Percentiles rank a stretch among this genome's conserved stretches.
Conservation (phyloP, 2,888 invertebrate species). For the Hyalella azteca region DNA sequence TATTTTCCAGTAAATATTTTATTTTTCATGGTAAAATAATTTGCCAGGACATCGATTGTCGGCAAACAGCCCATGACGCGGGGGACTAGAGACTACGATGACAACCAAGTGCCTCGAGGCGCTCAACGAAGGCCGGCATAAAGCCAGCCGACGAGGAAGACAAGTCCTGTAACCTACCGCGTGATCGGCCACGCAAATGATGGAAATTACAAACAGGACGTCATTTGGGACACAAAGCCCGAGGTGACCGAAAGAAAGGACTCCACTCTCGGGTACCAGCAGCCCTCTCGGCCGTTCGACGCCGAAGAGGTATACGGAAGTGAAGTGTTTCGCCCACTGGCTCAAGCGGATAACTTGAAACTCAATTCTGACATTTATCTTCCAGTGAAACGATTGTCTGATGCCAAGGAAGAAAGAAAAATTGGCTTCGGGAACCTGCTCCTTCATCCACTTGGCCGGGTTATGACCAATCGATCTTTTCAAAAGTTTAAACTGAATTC, state of each 20-base stretch:
- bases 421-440: constrained; percentile 9
- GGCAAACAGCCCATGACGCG: too few relatives aligned
- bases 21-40: too few relatives aligned
- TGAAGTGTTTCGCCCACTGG: neutral
- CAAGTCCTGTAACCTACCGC: neutral
- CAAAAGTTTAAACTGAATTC: neutral
- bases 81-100: too few relatives aligned
- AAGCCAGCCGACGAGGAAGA: neutral
- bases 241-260: too few relatives aligned
- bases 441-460: constrained; percentile 10
- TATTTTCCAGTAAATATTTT: too few relatives aligned
- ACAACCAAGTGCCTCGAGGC: neutral
- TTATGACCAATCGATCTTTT: constrained; percentile 13
- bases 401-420: neutral
- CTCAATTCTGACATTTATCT: neutral
- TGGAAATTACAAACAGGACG: too few relatives aligned
- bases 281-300: neutral
- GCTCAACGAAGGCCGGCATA: neutral
- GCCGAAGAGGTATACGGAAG: neutral
- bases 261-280: too few relatives aligned
- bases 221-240: too few relatives aligned
- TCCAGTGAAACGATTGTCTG: neutral
- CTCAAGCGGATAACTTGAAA: neutral
- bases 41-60: too few relatives aligned
- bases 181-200: neutral